Evolutionary conservation across 2,888 invertebrate species (phyloP).

Genomic region (Pilophorus perplexus): DNA sequence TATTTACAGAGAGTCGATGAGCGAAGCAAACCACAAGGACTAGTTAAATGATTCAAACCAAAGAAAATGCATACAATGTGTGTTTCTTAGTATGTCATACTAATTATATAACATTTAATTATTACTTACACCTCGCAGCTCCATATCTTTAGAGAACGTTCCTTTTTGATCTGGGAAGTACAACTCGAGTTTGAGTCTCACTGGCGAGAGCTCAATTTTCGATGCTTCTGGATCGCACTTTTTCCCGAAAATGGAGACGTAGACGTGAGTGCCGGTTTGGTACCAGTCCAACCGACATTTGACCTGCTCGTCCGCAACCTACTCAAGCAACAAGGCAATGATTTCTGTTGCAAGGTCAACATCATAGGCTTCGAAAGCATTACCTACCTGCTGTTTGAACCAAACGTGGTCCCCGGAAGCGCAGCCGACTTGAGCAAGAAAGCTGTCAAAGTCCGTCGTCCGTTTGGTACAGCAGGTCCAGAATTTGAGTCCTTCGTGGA

Average conservation of each 20-base stretch:
- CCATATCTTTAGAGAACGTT: conserved; percentile 70
- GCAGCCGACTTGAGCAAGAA: conserved; percentile 91
- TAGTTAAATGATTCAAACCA: too few relatives aligned
- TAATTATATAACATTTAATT: too few relatives aligned
- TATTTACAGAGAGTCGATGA: too few relatives aligned
- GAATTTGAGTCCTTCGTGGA: conserved; percentile 95
- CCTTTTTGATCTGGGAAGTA: conserved; percentile 76
- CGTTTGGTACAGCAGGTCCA: conserved; percentile 95
- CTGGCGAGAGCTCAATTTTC: conserved; percentile 76
- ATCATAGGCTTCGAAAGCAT: background rate
- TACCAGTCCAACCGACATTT: conserved; percentile 93
- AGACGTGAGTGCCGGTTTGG: conserved; percentile 81
- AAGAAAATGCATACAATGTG: too few relatives aligned
- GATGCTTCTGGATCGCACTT: conserved; percentile 77
- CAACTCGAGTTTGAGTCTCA: conserved; percentile 70
- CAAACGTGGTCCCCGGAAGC: conserved; percentile 80
- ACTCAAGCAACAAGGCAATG: background rate
- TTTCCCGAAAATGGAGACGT: conserved; percentile 88
- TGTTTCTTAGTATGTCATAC: too few relatives aligned
- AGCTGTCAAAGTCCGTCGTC: conserved; percentile 90
- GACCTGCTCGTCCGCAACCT: conserved; percentile 55
- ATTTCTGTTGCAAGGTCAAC: background rate
- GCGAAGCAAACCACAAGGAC: too few relatives aligned
- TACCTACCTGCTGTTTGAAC: conserved; percentile 65
- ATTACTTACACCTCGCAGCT: conserved; percentile 75